Evolutionary conservation across 1,140 invertebrate genomes (phyloP), one percentile per base, ranked within the genome.

Genomic region (Arion vulgaris): DNA sequence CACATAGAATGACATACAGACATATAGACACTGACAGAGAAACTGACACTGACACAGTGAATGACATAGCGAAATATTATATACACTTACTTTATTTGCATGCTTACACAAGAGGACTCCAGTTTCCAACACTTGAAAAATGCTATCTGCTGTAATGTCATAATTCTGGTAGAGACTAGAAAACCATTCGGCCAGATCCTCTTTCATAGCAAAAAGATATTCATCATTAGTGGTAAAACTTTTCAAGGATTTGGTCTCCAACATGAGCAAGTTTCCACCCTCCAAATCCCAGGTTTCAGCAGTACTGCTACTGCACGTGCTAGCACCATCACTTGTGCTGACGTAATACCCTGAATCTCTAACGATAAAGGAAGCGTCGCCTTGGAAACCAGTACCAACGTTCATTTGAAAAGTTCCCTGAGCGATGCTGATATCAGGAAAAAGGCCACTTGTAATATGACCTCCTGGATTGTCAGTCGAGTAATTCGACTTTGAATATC

Each of bases 111-210:
- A 93, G 57, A 96, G 94, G 78, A 98, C 97, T 83, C 98, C 98
- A 4, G 97, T 99, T 90, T 99, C 97, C 71, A 99, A 93, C 19
- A 77, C 39, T 23, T 13, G 0, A 94, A 98, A 95, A 92, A 99
- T 99, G 91, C 96, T 97, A 84, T 98, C 96, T 19, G 96, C 95
- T 86, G 94, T 96, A 86, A 99, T 96, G 11, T 66, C 62, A 86
- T 95, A 94, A 0, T 97, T 91, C 85, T 96, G 95, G 91, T 99
- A 98, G 36, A 98, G 94, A 41, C 95, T 95, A 85, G 96, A 96
- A 76, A 99, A 94, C 98, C 98, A 98, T 92, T 98, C 97, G 1
- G 97, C 97, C 87, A 99, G 92, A 94, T 99, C 98, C 93, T 98
- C 98, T 84, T 92, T 92, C 92, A 93, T 92, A 9, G 92, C 92